Evolutionary conservation across 1,140 invertebrate genomes (phyloP).

Genomic region (Ips typographus): DNA sequence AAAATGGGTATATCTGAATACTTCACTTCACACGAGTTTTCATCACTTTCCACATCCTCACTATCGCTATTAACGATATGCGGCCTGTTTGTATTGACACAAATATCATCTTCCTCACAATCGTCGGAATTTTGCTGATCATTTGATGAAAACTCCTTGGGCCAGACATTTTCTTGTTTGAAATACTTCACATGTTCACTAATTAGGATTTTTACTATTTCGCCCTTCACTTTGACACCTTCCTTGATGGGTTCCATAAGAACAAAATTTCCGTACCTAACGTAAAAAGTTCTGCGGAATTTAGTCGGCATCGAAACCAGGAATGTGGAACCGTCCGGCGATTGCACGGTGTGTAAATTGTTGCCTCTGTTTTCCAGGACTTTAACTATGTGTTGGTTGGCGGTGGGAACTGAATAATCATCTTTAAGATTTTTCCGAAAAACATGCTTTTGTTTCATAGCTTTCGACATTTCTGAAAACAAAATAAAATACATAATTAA

Average conservation of each 20-base stretch:
- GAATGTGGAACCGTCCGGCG: constrained; percentile 60
- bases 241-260: constrained; percentile 87
- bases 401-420: constrained; percentile 69
- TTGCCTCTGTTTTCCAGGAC: constrained; percentile 78
- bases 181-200: constrained; percentile 82
- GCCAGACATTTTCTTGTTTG: constrained; percentile 75
- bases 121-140: no score
- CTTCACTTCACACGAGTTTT: no score
- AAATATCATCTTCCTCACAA: no score
- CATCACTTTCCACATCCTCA: no score
- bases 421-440: constrained; percentile 62
- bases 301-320: constrained; percentile 89
- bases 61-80: no score
- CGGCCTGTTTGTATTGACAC: no score
- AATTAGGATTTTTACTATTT: constrained; percentile 81
- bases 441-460: constrained; percentile 83
- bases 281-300: constrained; percentile 87
- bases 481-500: no score
- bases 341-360: constrained; percentile 84
- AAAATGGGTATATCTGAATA: no score
- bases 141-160: constrained; percentile 56
- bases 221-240: constrained; percentile 87
- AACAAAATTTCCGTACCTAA: constrained; percentile 85
- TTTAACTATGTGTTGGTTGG: constrained; percentile 76
- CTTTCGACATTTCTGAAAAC: constrained; percentile 66